Evolutionary conservation across 2,113 vertebrate genomes (phyloP), one percentile per base, ranked within the genome.

Genomic region (Colossoma macropomum): DNA sequence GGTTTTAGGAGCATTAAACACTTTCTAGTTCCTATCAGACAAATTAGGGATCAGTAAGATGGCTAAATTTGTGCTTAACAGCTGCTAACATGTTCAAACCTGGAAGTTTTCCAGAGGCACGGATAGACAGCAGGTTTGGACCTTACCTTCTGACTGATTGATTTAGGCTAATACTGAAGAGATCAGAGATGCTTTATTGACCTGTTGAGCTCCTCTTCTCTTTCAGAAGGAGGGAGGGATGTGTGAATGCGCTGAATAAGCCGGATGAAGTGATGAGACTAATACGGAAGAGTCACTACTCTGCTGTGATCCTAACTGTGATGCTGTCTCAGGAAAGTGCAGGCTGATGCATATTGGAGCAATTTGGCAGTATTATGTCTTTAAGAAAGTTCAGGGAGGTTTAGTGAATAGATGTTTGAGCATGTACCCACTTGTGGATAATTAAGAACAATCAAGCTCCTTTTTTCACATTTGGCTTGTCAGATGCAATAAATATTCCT

Each of bases 121-220:
- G 13, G 66, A 23, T 63, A 2, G 59, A 77, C 25, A 30, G 13
- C 17, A 66, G 41, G 62, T 78, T 54, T 66, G 28, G 27, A 30
- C 66, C 45, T 50, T 30, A 52, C 27, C 19, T 68, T 28, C 45
- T 79, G 77, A 68, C 38, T 50, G 25, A 77, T 45, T 72, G 34
- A 60, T 45, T 59, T 70, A 28, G 4, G n/a, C n/a, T n/a, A n/a
- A n/a, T 21, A 41, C 52, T 16, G 41, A 62, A 6, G 45, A 34
- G 32, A 59, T 62, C 38, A 50, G 28, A 63, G 25, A 60, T 12
- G 21, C 19, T 16, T 50, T 76, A 15, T 60, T 76, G 30, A 68
- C 11, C 28, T n/a, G 27, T 8, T 60, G 25, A 79, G 34, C 34
- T 54, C 65, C 48, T 10, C n/a, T 68, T 1, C n/a, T 65, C 28